Evolutionary conservation across 1,140 invertebrate genomes (phyloP).

Genomic region (Thaumatotibia leucotreta): DNA sequence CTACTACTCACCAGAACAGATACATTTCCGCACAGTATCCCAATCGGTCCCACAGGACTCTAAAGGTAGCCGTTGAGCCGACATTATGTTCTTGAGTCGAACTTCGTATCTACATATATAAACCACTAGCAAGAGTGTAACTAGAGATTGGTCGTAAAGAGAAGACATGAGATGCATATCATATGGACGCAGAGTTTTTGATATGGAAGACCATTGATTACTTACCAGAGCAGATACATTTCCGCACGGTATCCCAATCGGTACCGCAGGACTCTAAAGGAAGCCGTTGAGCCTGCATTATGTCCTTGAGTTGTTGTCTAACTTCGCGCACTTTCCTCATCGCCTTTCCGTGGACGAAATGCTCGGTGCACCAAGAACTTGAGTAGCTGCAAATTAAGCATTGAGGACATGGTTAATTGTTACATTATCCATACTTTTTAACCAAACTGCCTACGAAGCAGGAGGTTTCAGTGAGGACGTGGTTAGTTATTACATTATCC

Average conservation of each 20-base stretch:
- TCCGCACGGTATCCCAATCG: slow-evolving; percentile 98
- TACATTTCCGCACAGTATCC: slow-evolving; percentile 98
- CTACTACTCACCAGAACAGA: slow-evolving; percentile 86
- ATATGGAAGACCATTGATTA: slow-evolving; percentile 81
- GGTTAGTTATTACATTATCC: too few species aligned
- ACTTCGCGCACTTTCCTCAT: slow-evolving; percentile 99
- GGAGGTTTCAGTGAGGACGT: too few species aligned
- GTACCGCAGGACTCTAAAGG: slow-evolving; percentile 94
- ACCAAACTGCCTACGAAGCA: too few species aligned
- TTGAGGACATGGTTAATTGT: too few species aligned
- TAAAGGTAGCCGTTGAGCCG: slow-evolving; percentile 95
- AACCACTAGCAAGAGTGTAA: slow-evolving; percentile 98
- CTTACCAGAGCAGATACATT: slow-evolving; percentile 95
- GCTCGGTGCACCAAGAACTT: slow-evolving; percentile 96
- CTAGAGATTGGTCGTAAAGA: slow-evolving; percentile 93
- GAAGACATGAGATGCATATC: too few species aligned
- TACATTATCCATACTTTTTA: too few species aligned
- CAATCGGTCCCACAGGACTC: slow-evolving; percentile 98
- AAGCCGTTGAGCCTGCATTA: slow-evolving; percentile 97
- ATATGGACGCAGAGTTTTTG: too few species aligned
- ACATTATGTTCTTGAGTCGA: slow-evolving; percentile 97
- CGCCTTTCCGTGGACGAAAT: slow-evolving; percentile 98
- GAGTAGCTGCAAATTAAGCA: slow-evolving; percentile 83
- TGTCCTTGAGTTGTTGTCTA: slow-evolving; percentile 97
- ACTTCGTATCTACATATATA: slow-evolving; percentile 99